Base-by-base conservation (phyloP, 2,888 invertebrate genomes). In the Scaeva pyrastri region DNA sequence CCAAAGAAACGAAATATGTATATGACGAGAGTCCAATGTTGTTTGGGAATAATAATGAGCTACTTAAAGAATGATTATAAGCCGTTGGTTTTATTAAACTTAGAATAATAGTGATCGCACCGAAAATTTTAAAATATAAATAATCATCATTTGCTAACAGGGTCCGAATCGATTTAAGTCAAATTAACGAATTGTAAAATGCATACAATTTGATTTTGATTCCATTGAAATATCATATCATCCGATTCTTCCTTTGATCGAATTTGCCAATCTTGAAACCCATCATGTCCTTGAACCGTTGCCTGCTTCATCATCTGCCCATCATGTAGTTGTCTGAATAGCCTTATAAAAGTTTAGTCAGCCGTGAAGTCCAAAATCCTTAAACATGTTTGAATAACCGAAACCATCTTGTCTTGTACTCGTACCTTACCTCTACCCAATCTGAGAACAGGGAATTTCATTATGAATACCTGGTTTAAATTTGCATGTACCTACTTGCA, bases 281-380 rank as follows among this genome's bases (percentile, higher is more conserved):
- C 14, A 52, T 14, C 14, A 52, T 14, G 36, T 58, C 58, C 19
- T 36, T 12, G 2, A 41, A 60, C 8, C 10, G 19, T 6, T 36
- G 19, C 3, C 3, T 14, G n/a, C 39, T 41, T 41, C 23, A 58
- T 58, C 58, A 58, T 58, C 19, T 39, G 19, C 58, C 19, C 11
- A 19, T 16, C 16, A 19, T 7, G 26, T 26, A 39, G 14, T 23
- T 60, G 4, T 60, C 21, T n/a, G 41, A 60, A 23, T n/a, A 41
- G 41, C n/a, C 23, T 21, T 39, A 58, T 14, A 60, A 14, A 19
- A 39, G 21, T 21, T 39, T 26, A 64, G 12, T 45, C 64, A 64
- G 16, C 60, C 60, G 41, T 41, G 36, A 21, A 23, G 21, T 21
- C 39, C 39, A 60, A 60, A 41, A 60, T 64, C 43, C 64, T 31